phyloP scores from a whole-genome alignment of 2,797 vertebrate genomes.

The Danio kyathit region DNA sequence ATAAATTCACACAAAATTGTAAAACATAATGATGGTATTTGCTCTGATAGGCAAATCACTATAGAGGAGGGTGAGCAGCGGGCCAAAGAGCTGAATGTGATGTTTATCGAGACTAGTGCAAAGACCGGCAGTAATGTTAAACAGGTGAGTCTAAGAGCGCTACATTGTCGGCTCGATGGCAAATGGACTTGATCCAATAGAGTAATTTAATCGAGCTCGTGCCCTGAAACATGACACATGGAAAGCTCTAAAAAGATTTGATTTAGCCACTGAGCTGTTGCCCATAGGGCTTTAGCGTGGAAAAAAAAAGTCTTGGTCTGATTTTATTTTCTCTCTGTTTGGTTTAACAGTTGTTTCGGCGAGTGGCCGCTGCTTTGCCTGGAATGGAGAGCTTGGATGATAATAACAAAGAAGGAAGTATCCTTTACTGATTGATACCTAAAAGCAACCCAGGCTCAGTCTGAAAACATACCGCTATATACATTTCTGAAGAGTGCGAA shows the following conservation, averaged over 20 bases:
- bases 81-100: slow-evolving; percentile 93
- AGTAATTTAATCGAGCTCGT: slow-evolving; percentile 28
- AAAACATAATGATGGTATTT: slow-evolving; percentile 49
- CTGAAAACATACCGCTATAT: too few species aligned
- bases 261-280: slow-evolving; percentile 29
- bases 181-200: slow-evolving; percentile 31
- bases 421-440: slow-evolving; percentile 80
- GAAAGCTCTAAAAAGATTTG: slow-evolving; percentile 41
- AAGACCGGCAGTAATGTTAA: slow-evolving; percentile 96
- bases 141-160: slow-evolving; percentile 81
- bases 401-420: slow-evolving; percentile 95
- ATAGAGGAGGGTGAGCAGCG: slow-evolving; percentile 93
- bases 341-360: slow-evolving; percentile 87
- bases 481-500: too few species aligned
- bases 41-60: slow-evolving; percentile 86
- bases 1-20: not conserved
- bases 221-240: slow-evolving; percentile 22
- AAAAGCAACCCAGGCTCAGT: not conserved
- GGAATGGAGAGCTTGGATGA: slow-evolving; percentile 95
- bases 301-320: slow-evolving; percentile 2
- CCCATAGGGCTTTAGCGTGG: not conserved
- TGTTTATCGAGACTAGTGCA: slow-evolving; percentile 96
- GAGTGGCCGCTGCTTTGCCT: slow-evolving; percentile 91
- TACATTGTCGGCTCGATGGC: slow-evolving; percentile 4
- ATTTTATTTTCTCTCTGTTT: slow-evolving; percentile 24